Evolutionary conservation across 2,888 invertebrate species (phyloP).

Genomic region (Yponomeuta sedellus): DNA sequence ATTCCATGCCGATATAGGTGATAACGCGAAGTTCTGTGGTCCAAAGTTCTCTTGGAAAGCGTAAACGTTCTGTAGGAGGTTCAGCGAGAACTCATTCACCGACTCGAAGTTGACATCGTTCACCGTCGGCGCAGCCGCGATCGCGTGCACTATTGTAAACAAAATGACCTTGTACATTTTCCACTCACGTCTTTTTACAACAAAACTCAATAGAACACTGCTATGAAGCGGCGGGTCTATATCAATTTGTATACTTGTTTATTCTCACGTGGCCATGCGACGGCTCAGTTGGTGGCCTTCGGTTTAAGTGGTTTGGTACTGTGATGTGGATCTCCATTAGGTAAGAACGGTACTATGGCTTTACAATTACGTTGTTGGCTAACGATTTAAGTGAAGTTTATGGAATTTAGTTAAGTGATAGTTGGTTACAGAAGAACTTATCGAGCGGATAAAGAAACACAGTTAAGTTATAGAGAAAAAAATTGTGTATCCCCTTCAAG

Average conservation of each 20-base stretch:
- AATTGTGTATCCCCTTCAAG: too few relatives aligned
- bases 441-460: too few relatives aligned
- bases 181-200: slow-evolving; percentile 32
- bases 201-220: slow-evolving; percentile 40
- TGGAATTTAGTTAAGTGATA: background rate
- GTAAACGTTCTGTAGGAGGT: slow-evolving; percentile 55
- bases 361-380: background rate
- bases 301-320: background rate
- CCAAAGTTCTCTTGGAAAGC: slow-evolving; percentile 57
- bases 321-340: background rate
- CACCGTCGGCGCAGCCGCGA: slow-evolving; percentile 41
- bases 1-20: slow-evolving; percentile 81
- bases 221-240: slow-evolving; percentile 35
- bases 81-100: slow-evolving; percentile 55
- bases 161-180: slow-evolving; percentile 44
- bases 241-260: slow-evolving; percentile 38
- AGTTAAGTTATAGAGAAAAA: too few relatives aligned
- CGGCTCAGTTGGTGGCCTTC: background rate
- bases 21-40: slow-evolving; percentile 74
- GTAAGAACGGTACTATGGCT: background rate
- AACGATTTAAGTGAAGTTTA: background rate
- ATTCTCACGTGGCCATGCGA: slow-evolving; percentile 44
- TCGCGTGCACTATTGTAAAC: slow-evolving; percentile 36
- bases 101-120: slow-evolving; percentile 40
- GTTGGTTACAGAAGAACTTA: too few relatives aligned